Percentiles rank a stretch among this genome's conserved stretches.
Conservation (phyloP, 2,797 vertebrate genomes). For the Epinephelus coioides region DNA sequence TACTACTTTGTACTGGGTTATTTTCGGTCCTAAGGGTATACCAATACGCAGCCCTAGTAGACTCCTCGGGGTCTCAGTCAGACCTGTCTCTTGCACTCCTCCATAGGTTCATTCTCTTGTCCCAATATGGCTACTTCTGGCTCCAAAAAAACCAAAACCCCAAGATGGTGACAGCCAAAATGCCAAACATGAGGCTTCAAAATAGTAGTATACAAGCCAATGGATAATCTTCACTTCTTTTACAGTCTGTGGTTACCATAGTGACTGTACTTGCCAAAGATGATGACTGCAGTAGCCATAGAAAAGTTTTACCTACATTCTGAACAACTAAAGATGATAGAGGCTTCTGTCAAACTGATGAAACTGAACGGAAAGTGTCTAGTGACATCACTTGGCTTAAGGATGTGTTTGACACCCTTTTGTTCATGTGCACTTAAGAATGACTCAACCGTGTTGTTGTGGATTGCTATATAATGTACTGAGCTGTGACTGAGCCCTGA, state of each 20-base stretch:
- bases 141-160: no score
- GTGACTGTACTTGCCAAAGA: neutral
- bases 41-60: no score
- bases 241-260: slow-evolving; percentile 16
- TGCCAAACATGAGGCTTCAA: no score
- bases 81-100: no score
- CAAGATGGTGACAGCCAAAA: no score
- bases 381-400: slow-evolving; percentile 22
- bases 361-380: neutral
- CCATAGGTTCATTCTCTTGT: no score
- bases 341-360: neutral
- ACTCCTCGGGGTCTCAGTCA: no score
- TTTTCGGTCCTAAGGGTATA: no score
- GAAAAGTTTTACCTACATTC: neutral
- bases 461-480: neutral
- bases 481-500: slow-evolving; percentile 6
- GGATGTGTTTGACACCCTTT: slow-evolving; percentile 19
- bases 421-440: slow-evolving; percentile 7
- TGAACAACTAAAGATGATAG: neutral
- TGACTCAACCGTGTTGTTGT: slow-evolving; percentile 38
- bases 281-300: neutral
- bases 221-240: no score
- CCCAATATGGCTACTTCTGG: no score
- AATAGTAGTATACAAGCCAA: no score
- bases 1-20: no score